These are phyloP conservation scores for Aulostomus chinensis DNA, from an alignment of 2,797 vertebrate species.

Conservation along the genomic window DNA sequence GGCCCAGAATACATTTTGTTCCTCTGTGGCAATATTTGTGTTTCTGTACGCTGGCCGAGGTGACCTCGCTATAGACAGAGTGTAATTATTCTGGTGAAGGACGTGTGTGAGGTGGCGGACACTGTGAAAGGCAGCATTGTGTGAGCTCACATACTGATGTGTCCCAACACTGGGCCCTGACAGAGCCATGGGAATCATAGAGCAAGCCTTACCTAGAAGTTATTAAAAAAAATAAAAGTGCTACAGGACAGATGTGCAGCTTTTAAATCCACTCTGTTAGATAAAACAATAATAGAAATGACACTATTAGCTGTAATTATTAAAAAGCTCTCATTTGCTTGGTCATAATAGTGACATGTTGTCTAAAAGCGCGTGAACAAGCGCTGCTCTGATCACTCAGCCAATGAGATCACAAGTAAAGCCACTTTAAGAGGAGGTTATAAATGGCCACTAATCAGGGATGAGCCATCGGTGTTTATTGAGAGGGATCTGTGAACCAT, in stretches of 20 bases:
- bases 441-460: constrained; percentile 80
- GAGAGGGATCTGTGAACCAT: constrained; percentile 74
- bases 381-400: constrained; percentile 51
- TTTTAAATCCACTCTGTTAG: constrained; percentile 9
- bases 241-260: constrained; percentile 11
- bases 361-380: constrained; percentile 32
- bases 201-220: constrained; percentile 44
- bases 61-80: constrained; percentile 79
- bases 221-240: constrained; percentile 44
- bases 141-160: constrained; percentile 72
- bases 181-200: constrained; percentile 52
- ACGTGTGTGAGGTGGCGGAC: constrained; percentile 72
- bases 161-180: constrained; percentile 57
- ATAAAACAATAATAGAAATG: neutral
- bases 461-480: constrained; percentile 75
- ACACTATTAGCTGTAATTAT: constrained; percentile 13
- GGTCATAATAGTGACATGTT: constrained; percentile 28
- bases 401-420: constrained; percentile 69
- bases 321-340: constrained; percentile 19
- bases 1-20: constrained; percentile 81
- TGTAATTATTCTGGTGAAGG: constrained; percentile 76
- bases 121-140: constrained; percentile 82
- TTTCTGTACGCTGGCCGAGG: constrained; percentile 79
- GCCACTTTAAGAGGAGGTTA: constrained; percentile 74
- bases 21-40: constrained; percentile 83